Evolutionary conservation across 2,113 vertebrate genomes (phyloP), one percentile per base, ranked within the genome.

Genomic region (Rafetus swinhoei): DNA sequence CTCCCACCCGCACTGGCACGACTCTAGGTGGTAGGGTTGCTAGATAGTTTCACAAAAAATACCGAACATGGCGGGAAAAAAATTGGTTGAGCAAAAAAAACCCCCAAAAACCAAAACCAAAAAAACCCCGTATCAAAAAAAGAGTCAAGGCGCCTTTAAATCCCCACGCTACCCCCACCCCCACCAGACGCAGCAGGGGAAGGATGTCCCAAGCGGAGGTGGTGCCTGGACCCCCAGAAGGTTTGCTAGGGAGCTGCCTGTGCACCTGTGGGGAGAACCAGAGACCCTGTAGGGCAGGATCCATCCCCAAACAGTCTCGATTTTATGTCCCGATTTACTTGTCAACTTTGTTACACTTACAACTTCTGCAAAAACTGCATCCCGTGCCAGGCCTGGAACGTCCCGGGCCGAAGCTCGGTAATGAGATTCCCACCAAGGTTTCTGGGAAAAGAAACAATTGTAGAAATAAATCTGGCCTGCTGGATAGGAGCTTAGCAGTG

Each of bases 381-480:
- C 81, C 96, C 87, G 1, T 98, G 97, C 97, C 97, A 97, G 19
- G 97, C 80, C 85, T 94, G 84, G 93, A 98, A 98, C 9, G 96
- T 91, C 29, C 90, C 60, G 1, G 95, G 94, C 25, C 0, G 76
- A 77, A 97, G 86, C 52, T 65, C 65, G 0, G 16, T 93, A 62
- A 97, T 55, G 55, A 90, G 85, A 87, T 97, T 98, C 74, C 93
- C 95, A 35, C 83, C 4, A n/a, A 97, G 95, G 84, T 97, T 95
- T 93, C 97, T 97, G 92, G 19, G 60, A 87, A 94, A 88, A 92
- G 53, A 86, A 77, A 86, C 72, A 65, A 90, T 11, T 5, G 79
- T 14, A 93, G 24, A 87, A 89, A 54, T 21, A 15, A 85, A 57
- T 15, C 0, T 0, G 4, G 22, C 19, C 60, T 56, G 53, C 74